A percentile compares a stretch with the other conserved stretches of the same genome.
Evolutionary conservation across 2,797 vertebrate species (phyloP).

Genomic region (Parauchenoglanis punctatus): DNA sequence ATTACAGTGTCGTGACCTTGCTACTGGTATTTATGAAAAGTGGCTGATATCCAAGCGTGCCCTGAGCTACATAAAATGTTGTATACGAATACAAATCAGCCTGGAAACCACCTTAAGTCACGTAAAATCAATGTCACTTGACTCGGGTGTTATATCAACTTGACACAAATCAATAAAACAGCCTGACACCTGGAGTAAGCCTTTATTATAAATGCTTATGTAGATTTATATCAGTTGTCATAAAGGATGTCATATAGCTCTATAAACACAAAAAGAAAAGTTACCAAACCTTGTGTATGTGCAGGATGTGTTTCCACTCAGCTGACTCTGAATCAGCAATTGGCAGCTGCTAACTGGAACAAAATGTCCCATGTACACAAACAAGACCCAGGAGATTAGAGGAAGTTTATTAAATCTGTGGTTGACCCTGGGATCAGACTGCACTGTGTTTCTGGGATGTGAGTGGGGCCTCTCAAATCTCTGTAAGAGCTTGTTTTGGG

Average conservation of each 20-base stretch:
- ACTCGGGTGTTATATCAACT: conserved; percentile 9
- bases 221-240: conserved; percentile 4
- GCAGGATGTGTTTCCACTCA: background rate
- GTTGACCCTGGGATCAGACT: conserved; percentile 25
- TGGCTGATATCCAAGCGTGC: background rate
- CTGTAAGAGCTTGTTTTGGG: conserved; percentile 19
- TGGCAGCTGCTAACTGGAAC: conserved; percentile 37
- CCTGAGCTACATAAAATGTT: background rate
- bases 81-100: conserved; percentile 5
- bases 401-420: conserved; percentile 32
- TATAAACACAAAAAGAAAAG: conserved; percentile 7
- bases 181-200: background rate
- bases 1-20: background rate
- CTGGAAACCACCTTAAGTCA: conserved; percentile 19
- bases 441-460: conserved; percentile 22
- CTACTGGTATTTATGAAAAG: background rate
- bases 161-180: conserved; percentile 17
- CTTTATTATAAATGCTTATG: conserved; percentile 1
- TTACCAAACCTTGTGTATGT: background rate
- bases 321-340: conserved; percentile 25
- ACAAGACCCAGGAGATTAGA: conserved; percentile 32
- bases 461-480: conserved; percentile 1
- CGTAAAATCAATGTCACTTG: conserved; percentile 7
- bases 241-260: background rate
- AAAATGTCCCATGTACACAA: conserved; percentile 33